Evolutionary conservation across 2,888 invertebrate genomes (phyloP), one percentile per base, ranked within the genome.

Genomic region (Leptarthrus brevirostris): DNA sequence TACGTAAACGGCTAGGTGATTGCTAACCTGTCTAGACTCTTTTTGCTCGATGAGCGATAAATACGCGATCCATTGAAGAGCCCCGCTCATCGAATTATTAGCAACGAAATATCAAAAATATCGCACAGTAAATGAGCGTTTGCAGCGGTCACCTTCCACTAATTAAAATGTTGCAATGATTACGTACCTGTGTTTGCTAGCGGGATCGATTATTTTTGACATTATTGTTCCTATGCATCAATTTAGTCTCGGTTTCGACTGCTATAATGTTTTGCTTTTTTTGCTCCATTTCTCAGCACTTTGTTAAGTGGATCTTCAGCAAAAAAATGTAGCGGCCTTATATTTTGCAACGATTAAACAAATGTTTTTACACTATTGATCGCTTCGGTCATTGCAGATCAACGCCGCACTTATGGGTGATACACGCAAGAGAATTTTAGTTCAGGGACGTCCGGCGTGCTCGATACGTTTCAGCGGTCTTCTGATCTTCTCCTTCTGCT

Each of bases 391-490:
- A 12, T 40, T 12, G 40, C 40, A 30, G 40, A 40, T 40, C 40
- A 40, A n/a, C 30, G 3, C 8, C 30, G 30, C 30, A 30, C 30
- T 30, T 8, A 5, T 49, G 14, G 20, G 20, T 20, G 49, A 49
- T 49, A 3, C 49, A 20, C 6, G 18, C 49, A 49, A 18, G 3
- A 18, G n/a, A 3, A 4, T 47, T 64, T 64, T 64, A 64, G 64
- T 40, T 64, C 64, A 64, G 64, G 64, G 64, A 44, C 64, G 64
- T 44, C 44, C 44, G 36, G 64, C 64, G 49, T 44, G 44, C 47
- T 47, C 64, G 44, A 58, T 5, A 30, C 18, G 58, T 36, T 36
- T 34, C 36, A 36, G 18, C 18, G 58, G 36, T 58, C 58, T 34
- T 40, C 40, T 40, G 20, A 14, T 49, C 3, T 12, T 49, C 20